Base-by-base conservation (phyloP, 2,797 vertebrate species). In the Sebastes dallii region DNA sequence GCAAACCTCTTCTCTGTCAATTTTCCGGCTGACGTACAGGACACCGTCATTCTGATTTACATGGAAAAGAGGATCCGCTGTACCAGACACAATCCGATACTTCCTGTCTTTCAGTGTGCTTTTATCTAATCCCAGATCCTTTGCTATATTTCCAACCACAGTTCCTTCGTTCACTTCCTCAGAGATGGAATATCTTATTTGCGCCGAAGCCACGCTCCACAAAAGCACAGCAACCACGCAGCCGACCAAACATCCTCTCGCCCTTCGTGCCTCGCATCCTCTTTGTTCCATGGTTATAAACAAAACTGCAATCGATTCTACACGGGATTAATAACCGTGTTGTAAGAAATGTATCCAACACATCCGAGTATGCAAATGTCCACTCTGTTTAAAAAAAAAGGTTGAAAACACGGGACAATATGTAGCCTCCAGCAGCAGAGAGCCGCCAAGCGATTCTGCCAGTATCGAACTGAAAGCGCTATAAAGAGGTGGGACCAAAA, bases 1-100 rank as follows among this genome's bases (percentile, higher is more conserved):
- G 66, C 96, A 96, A 2, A 96, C 83, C 36, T 92, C 91, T 72
- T 96, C 96, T 25, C 95, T 81, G 83, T 96, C 95, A 14, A 96
- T 93, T 64, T 84, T 91, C 7, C 61, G 61, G 0, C 74, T 93
- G 0, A 95, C 91, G 5, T 95, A 92, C 75, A 96, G 59, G 14
- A 91, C 62, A 13, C 96, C 95, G 1, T 94, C 91, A n/a, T 91
- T 82, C 14, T 82, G 56, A 36, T 94, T 83, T 14, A 96, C 83
- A 11, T 88, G 58, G 22, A 93, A 91, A 13, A 81, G 30, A 1
- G 73, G 60, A 0, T 91, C 78, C 0, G 10, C 0, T 0, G 16
- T 0, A 20, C 72, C 65, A 0, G 72, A 20, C 2, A 91, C 92
- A 29, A 92, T 87, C 1, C 92, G 87, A 24, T 76, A 92, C 50